Percentiles rank a stretch among this genome's conserved stretches.
Evolutionary conservation across 2,888 invertebrate genomes (phyloP).

Genomic region (Machimus atricapillus): DNA sequence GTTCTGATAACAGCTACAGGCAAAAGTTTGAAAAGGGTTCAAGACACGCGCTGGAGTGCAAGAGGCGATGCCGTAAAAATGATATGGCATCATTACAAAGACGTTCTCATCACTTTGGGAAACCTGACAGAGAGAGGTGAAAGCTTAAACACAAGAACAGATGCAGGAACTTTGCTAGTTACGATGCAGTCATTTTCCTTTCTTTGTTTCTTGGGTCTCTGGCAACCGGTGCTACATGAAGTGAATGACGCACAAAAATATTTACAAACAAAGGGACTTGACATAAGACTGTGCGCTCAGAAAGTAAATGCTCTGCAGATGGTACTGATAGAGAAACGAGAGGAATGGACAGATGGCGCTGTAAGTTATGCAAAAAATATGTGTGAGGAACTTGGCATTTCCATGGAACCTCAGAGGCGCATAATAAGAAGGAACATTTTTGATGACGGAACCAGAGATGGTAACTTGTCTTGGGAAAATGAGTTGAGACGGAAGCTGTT

Average conservation of each 20-base stretch:
- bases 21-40: slow-evolving; percentile 45
- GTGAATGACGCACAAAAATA: slow-evolving; percentile 42
- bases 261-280: slow-evolving; percentile 35
- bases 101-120: not conserved
- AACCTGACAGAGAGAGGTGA: slow-evolving; percentile 39
- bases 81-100: slow-evolving; percentile 20
- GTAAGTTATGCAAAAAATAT: slow-evolving; percentile 35
- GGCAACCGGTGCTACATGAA: slow-evolving; percentile 36
- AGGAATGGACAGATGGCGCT: slow-evolving; percentile 33
- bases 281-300: slow-evolving; percentile 6
- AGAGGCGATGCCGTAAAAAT: slow-evolving; percentile 40
- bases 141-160: slow-evolving; percentile 38
- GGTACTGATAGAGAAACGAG: slow-evolving; percentile 29
- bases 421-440: not conserved
- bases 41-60: slow-evolving; percentile 39
- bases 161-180: slow-evolving; percentile 36
- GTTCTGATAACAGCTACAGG: slow-evolving; percentile 42
- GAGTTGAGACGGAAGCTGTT: slow-evolving; percentile 11
- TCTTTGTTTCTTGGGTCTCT: slow-evolving; percentile 37
- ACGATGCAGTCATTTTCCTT: slow-evolving; percentile 34
- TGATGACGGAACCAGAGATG: slow-evolving; percentile 17
- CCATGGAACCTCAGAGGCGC: slow-evolving; percentile 14
- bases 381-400: slow-evolving; percentile 18
- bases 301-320: slow-evolving; percentile 5
- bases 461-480: slow-evolving; percentile 38